These are phyloP conservation scores for Myotis myotis DNA, from an alignment of 2,797 vertebrate genomes.

Conservation along the genomic window DNA sequence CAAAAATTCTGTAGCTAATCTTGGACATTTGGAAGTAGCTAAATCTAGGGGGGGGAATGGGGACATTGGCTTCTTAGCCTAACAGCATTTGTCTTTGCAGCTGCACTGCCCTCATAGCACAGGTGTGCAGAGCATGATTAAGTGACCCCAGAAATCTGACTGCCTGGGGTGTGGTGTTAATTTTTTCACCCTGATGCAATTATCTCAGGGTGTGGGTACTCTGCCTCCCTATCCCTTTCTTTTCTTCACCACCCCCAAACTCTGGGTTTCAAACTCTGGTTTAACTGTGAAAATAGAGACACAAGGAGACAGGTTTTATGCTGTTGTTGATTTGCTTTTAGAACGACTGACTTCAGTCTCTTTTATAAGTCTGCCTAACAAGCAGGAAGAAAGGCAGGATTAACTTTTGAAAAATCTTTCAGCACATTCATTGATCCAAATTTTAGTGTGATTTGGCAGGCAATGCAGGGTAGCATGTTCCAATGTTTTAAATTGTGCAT, in stretches of 20 bases:
- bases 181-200: slow-evolving; percentile 73
- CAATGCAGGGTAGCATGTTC: neutral
- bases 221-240: slow-evolving; percentile 18
- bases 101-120: slow-evolving; percentile 49
- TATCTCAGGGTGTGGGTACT: slow-evolving; percentile 62
- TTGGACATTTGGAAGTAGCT: slow-evolving; percentile 44
- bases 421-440: slow-evolving; percentile 50
- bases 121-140: slow-evolving; percentile 72
- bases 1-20: slow-evolving; percentile 39
- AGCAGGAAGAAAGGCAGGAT: slow-evolving; percentile 4
- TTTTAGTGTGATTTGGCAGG: slow-evolving; percentile 67
- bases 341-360: neutral
- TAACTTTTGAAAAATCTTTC: slow-evolving; percentile 53
- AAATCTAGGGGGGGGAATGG: neutral
- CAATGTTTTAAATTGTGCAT: slow-evolving; percentile 62
- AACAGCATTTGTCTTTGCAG: slow-evolving; percentile 21
- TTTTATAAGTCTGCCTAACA: slow-evolving; percentile 31
- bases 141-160: slow-evolving; percentile 67
- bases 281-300: slow-evolving; percentile 19
- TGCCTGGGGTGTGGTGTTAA: slow-evolving; percentile 57
- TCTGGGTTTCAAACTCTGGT: slow-evolving; percentile 36
- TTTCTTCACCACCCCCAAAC: slow-evolving; percentile 1
- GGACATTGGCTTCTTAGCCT: neutral
- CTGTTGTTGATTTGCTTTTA: slow-evolving; percentile 32
- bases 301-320: neutral